Evolutionary conservation across 2,797 vertebrate genomes (phyloP).

Genomic region (Aeoliscus strigatus): DNA sequence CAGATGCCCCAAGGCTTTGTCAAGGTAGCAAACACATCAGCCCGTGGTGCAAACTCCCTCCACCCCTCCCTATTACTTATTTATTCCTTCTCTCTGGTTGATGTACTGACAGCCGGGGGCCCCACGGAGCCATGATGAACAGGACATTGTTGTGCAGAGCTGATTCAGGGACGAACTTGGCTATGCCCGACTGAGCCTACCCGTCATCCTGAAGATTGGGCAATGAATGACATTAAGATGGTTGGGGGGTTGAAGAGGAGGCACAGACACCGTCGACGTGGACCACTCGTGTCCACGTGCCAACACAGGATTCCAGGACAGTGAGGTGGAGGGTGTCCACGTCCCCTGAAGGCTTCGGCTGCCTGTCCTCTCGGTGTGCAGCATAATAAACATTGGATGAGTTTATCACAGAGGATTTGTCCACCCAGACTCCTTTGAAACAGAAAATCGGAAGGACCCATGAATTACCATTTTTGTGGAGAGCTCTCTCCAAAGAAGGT

Average conservation of each 20-base stretch:
- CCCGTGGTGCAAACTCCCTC: conserved; percentile 31
- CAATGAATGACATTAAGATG: conserved; percentile 40
- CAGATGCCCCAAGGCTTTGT: conserved; percentile 60
- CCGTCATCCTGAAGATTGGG: conserved; percentile 29
- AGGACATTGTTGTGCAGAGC: conserved; percentile 45
- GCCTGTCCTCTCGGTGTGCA: no score
- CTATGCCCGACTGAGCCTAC: conserved; percentile 15
- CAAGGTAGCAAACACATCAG: conserved; percentile 54
- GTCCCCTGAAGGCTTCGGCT: no score
- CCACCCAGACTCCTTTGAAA: no score
- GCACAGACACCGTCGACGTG: conserved; percentile 3
- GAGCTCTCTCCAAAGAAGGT: no score
- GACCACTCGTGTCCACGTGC: conserved; percentile 1
- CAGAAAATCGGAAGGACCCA: no score
- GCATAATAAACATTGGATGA: no score
- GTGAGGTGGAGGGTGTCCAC: background rate
- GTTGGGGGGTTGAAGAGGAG: background rate
- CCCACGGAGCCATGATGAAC: conserved; percentile 22
- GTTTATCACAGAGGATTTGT: no score
- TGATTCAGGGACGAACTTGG: conserved; percentile 18
- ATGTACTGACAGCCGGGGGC: conserved; percentile 51
- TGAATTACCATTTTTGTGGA: no score
- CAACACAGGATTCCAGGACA: background rate
- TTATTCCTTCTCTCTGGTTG: conserved; percentile 47
- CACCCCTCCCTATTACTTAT: conserved; percentile 49